Evolutionary conservation across 2,113 vertebrate species (phyloP).

Genomic region (Platysternon megacephalum): DNA sequence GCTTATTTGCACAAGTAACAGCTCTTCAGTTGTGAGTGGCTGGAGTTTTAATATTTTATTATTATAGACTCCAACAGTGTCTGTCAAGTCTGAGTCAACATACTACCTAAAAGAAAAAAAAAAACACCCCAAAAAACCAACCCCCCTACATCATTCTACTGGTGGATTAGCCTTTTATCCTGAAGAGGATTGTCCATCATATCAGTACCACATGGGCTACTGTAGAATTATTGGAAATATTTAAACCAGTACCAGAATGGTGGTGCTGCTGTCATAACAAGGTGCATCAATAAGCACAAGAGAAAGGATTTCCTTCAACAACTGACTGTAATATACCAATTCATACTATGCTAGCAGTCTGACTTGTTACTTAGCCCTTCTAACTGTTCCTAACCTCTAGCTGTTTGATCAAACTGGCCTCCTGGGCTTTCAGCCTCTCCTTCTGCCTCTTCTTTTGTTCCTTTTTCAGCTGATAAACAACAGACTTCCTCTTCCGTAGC

Average conservation of each 20-base stretch:
- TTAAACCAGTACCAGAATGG: not conserved
- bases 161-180: not conserved
- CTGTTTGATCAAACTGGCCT: slow-evolving; percentile 93
- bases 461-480: slow-evolving; percentile 93
- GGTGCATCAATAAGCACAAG: not conserved
- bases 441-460: slow-evolving; percentile 95
- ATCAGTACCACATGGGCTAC: not conserved
- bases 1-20: not conserved
- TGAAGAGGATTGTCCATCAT: not conserved
- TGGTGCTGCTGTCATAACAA: not conserved
- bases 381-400: slow-evolving; percentile 85
- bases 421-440: slow-evolving; percentile 93
- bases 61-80: not conserved
- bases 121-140: too few relatives aligned
- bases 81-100: not conserved
- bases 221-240: not conserved
- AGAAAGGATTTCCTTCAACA: not conserved
- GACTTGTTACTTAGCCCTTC: not conserved
- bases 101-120: not conserved
- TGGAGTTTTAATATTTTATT: not conserved
- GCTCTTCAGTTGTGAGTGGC: not conserved
- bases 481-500: slow-evolving; percentile 89
- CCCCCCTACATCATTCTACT: not conserved
- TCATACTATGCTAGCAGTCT: not conserved
- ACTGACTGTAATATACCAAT: not conserved